Evolutionary conservation across 2,797 vertebrate genomes (phyloP), one percentile per base, ranked within the genome.

Genomic region (Sebastes alutus): DNA sequence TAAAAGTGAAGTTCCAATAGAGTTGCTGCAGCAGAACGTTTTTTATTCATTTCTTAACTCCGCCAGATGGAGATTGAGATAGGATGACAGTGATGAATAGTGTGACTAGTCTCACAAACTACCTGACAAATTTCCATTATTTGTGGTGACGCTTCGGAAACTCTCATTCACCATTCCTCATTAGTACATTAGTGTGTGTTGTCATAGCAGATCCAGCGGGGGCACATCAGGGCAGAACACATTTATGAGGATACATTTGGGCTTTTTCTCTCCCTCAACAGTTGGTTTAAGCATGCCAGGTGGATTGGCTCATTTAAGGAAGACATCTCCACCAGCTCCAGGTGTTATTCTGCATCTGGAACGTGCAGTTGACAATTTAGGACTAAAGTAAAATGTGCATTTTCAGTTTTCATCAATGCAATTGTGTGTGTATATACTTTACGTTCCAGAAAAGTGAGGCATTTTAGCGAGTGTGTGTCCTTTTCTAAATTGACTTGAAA

Each of bases 101-200:
- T 72, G 35, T 78, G 77, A 83, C 88, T 66, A 60, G 62, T 72
- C 69, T 73, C 70, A 64, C 77, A 89, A 88, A 84, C 72, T 83
- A 87, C 79, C 78, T 83, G 77, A 90, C 66, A 87, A 66, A 82
- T 88, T 82, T 83, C 59, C 72, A 88, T 88, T 77, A 77, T 86
- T 83, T 77, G 67, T 67, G 52, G 71, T 29, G 68, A 85, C 2
- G 67, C 86, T 59, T 76, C 65, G 78, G 75, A 79, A 88, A 79
- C 49, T 66, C 58, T 78, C 32, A 10, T 79, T 83, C 75, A 74
- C 78, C 63, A 58, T 75, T 82, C 49, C 62, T 85, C 74, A 84
- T 89, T 82, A 85, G 64, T 18, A 35, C 32, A 74, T 78, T 62
- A 83, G 32, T 54, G 56, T 54, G 66, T 81, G 71, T 86, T 83